Conservation (phyloP, 2,888 invertebrate species). For the Lepidocyrtinus sp. region DNA sequence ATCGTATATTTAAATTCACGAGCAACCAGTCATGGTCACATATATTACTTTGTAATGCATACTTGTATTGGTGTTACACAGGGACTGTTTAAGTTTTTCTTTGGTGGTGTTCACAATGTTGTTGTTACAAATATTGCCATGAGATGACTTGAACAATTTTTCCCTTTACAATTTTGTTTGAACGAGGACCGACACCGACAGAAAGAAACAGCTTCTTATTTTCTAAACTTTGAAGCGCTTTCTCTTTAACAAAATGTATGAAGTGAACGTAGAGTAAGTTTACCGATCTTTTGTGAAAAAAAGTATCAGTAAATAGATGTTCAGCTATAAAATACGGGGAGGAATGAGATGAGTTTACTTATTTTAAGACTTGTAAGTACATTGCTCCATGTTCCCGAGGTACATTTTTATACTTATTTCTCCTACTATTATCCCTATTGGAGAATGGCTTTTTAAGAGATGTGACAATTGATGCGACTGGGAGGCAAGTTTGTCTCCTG, state of each 20-base stretch:
- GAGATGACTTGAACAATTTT: conserved; percentile 54
- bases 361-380: background rate
- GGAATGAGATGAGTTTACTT: conserved; percentile 36
- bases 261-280: conserved; percentile 2
- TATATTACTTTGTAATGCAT: conserved; percentile 36
- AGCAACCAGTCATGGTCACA: conserved; percentile 46
- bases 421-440: conserved; percentile 17
- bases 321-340: background rate
- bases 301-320: conserved; percentile 39
- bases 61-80: background rate
- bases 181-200: conserved; percentile 24
- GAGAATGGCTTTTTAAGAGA: conserved; percentile 46
- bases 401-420: background rate
- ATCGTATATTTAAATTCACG: conserved; percentile 62
- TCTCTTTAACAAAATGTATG: background rate
- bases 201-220: background rate
- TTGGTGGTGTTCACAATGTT: conserved; percentile 41
- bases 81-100: background rate
- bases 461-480: conserved; percentile 56
- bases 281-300: conserved; percentile 41
- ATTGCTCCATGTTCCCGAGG: background rate
- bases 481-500: conserved; percentile 50
- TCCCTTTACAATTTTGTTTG: conserved; percentile 52
- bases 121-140: conserved; percentile 55
- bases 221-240: background rate